These are phyloP conservation scores for Leguminivora glycinivorella DNA, from an alignment of 1,140 invertebrate genomes.

Conservation along the genomic window DNA sequence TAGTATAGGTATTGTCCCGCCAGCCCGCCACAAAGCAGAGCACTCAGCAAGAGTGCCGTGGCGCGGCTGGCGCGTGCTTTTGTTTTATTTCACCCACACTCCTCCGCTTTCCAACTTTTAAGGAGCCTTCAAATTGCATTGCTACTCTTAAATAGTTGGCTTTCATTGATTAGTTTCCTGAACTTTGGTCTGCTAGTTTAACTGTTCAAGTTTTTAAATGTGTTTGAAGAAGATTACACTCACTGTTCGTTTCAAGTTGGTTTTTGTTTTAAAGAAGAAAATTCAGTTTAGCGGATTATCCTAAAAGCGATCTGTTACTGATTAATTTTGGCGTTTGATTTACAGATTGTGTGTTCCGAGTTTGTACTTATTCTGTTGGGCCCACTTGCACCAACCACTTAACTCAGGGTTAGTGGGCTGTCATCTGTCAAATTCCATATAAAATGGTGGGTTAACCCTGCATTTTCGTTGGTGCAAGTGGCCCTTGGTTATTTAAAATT, in stretches of 20 bases:
- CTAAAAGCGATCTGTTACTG: no score
- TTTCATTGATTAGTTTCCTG: conserved; percentile 57
- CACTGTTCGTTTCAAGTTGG: neutral
- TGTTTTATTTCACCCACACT: conserved; percentile 76
- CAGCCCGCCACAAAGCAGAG: conserved; percentile 72
- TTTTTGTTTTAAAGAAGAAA: neutral
- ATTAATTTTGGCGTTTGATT: no score
- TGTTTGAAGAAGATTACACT: neutral
- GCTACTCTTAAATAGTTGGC: conserved; percentile 59
- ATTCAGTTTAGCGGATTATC: neutral
- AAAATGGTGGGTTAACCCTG: no score
- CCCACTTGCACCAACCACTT: no score
- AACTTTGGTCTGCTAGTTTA: conserved; percentile 26
- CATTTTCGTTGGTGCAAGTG: no score
- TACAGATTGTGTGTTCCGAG: no score
- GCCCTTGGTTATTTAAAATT: no score
- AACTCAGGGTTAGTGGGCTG: no score
- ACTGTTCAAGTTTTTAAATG: conserved; percentile 32
- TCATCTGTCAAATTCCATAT: no score
- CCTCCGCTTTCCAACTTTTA: conserved; percentile 73
- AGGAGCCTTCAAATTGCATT: conserved; percentile 70
- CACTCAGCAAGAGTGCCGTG: conserved; percentile 73
- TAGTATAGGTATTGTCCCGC: conserved; percentile 60
- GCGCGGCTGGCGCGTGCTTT: conserved; percentile 65
- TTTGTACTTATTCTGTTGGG: no score